These are phyloP conservation scores for Chaetura pelagica DNA, from an alignment of 2,113 vertebrate genomes.

Conservation along the genomic window DNA sequence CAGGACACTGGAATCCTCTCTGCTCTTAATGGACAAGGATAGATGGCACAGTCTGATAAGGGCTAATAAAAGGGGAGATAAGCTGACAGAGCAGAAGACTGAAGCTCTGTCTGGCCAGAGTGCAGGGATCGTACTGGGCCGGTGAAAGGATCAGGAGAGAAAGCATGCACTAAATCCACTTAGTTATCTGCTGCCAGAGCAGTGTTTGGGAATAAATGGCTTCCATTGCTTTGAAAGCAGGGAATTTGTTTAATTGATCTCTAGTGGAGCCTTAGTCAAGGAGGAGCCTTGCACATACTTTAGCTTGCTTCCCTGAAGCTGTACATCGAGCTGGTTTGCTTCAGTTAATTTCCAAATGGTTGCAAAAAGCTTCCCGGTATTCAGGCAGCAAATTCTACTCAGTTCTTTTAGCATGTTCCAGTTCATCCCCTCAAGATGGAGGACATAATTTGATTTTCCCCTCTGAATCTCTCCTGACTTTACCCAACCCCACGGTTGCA, in stretches of 20 bases:
- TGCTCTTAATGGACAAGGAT: not conserved
- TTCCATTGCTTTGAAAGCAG: constrained; percentile 36
- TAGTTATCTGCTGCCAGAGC: constrained; percentile 11
- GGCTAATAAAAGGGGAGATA: not conserved
- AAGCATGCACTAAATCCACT: constrained; percentile 18
- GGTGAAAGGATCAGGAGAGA: not conserved
- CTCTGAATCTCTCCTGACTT: not conserved
- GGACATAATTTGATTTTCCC: not conserved
- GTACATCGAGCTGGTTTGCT: not conserved
- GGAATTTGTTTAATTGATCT: constrained; percentile 44
- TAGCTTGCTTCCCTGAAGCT: constrained; percentile 25
- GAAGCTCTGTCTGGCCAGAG: not conserved
- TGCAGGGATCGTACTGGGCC: not conserved
- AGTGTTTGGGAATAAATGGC: constrained; percentile 54
- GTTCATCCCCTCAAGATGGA: not conserved
- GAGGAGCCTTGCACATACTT: constrained; percentile 1
- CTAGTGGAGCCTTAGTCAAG: constrained; percentile 35
- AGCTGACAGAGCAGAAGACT: not conserved
- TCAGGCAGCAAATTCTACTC: constrained; percentile 15
- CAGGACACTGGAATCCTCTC: not conserved
- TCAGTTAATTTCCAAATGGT: constrained; percentile 22
- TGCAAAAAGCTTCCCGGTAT: not conserved
- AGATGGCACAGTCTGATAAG: not conserved
- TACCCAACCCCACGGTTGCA: not conserved
- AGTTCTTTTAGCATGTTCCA: not conserved